Evolutionary conservation across 2,113 vertebrate genomes (phyloP).

Genomic region (Bos taurus): ARS-UCD2.0 NC_037335.1:23215501-23216000

Average conservation of each 20-base stretch:
- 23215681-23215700: rapidly evolving
- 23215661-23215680: not conserved
- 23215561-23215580: not conserved
- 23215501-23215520: rapidly evolving
- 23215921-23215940: not conserved
- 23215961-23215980: not conserved
- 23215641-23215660: not conserved
- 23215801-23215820: not conserved
- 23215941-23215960: not conserved
- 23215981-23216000: not conserved
- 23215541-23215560: not conserved
- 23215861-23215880: not conserved
- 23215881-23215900: not conserved
- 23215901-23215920: not conserved
- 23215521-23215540: not conserved
- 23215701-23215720: not conserved
- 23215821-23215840: not conserved
- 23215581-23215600: not conserved
- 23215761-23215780: not conserved
- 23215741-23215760: not conserved
- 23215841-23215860: not conserved
- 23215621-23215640: rapidly evolving
- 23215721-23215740: rapidly evolving
- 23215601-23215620: not conserved
- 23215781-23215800: not conserved